phyloP scores from a whole-genome alignment of 1,140 invertebrate species.

The Drosophila neocordata region DNA sequence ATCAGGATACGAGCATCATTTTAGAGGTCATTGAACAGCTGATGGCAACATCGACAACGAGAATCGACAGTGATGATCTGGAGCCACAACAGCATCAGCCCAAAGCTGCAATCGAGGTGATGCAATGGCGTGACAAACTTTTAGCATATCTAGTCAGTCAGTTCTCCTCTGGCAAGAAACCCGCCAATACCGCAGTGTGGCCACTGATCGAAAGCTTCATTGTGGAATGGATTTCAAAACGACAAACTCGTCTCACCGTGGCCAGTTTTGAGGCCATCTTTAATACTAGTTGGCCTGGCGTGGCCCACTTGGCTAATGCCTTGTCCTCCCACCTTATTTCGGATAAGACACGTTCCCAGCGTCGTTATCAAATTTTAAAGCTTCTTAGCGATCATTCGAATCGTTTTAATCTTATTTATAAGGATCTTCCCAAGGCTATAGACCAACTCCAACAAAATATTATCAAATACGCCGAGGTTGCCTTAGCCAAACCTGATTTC shows the following conservation, averaged over 20 bases:
- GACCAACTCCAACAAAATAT: constrained; percentile 35
- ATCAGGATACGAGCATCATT: constrained; percentile 15
- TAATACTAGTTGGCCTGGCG: constrained; percentile 37
- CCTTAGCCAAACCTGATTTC: background rate
- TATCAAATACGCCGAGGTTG: constrained; percentile 4
- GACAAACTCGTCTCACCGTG: constrained; percentile 28
- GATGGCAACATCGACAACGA: background rate
- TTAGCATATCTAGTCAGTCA: constrained; percentile 49
- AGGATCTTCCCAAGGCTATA: background rate
- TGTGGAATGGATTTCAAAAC: constrained; percentile 32
- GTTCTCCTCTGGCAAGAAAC: background rate
- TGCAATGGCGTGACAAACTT: constrained; percentile 47
- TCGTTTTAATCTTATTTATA: constrained; percentile 21
- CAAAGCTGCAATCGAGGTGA: constrained; percentile 12
- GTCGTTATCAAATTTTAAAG: constrained; percentile 43
- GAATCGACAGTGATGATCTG: background rate
- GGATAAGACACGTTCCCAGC: constrained; percentile 24
- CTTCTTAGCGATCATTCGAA: constrained; percentile 29
- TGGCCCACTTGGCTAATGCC: constrained; percentile 9
- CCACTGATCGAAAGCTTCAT: constrained; percentile 24
- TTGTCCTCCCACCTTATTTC: constrained; percentile 22
- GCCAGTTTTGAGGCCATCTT: constrained; percentile 49
- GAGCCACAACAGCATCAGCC: constrained; percentile 1
- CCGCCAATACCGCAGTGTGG: constrained; percentile 29
- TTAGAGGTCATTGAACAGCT: constrained; percentile 43